A percentile compares a stretch with the other conserved stretches of the same genome.
Evolutionary conservation across 2,113 vertebrate species (phyloP).

Genomic region (Centropus unirufus): DNA sequence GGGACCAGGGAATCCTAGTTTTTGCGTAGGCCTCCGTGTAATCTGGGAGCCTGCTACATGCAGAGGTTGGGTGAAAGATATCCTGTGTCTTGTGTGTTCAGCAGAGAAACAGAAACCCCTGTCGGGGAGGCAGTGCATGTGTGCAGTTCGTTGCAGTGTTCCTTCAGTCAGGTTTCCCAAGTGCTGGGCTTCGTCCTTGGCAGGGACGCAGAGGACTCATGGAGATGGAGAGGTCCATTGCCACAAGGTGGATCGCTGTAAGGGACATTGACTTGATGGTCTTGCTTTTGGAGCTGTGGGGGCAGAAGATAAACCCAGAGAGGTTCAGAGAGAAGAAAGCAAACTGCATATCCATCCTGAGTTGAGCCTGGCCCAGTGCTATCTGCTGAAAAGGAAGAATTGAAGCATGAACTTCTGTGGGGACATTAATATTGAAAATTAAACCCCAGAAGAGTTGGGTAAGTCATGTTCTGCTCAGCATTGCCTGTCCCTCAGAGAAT

Average conservation of each 20-base stretch:
- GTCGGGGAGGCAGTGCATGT: rapidly evolving
- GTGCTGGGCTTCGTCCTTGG: rapidly evolving
- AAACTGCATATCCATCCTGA: rapidly evolving
- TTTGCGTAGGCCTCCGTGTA: not conserved
- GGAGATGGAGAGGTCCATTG: not conserved
- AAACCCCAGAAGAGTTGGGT: not conserved
- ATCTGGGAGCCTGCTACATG: rapidly evolving
- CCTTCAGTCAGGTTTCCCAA: not conserved
- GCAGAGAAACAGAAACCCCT: not conserved
- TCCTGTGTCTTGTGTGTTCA: not conserved
- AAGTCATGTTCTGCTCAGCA: not conserved
- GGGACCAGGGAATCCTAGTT: not conserved
- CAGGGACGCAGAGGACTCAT: rapidly evolving
- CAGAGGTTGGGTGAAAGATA: not conserved
- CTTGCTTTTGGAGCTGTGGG: not conserved
- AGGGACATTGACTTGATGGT: not conserved
- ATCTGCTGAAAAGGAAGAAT: not conserved
- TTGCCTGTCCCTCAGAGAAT: not conserved
- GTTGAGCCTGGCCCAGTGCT: not conserved
- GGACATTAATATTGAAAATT: not conserved
- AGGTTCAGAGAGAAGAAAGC: not conserved
- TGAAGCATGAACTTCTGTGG: not conserved
- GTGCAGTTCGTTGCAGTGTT: rapidly evolving
- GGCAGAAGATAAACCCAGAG: not conserved
- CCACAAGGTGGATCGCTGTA: rapidly evolving